Percentiles rank a stretch among this genome's conserved stretches.
These are phyloP conservation scores for Heteromurus nitidus DNA, from an alignment of 2,888 invertebrate genomes.

Conservation along the genomic window DNA sequence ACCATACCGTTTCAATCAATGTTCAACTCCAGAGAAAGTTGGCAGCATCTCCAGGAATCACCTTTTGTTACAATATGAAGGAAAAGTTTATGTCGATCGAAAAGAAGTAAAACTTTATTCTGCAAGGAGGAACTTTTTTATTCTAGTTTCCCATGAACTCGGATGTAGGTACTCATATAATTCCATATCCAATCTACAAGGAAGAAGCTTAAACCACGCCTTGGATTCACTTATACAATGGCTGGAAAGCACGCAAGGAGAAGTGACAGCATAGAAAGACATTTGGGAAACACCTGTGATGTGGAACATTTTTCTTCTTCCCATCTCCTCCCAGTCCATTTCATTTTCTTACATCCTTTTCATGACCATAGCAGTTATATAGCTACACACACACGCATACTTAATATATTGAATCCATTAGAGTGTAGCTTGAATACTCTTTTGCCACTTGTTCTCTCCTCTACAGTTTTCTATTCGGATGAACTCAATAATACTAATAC, in stretches of 20 bases:
- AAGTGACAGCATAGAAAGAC: conserved; percentile 17
- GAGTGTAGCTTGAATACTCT: neutral
- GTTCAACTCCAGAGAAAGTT: conserved; percentile 32
- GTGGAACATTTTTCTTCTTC: conserved; percentile 4
- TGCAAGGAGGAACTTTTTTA: conserved; percentile 21
- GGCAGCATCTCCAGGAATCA: conserved; percentile 21
- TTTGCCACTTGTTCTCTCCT: neutral
- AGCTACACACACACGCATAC: no score
- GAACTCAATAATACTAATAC: conserved; percentile 15
- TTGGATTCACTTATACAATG: conserved; percentile 40
- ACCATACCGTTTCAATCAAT: conserved; percentile 7
- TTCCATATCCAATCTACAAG: no score
- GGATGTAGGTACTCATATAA: neutral
- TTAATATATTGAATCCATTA: no score
- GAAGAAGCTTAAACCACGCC: conserved; percentile 23
- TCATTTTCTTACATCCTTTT: conserved; percentile 8
- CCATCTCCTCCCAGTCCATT: conserved; percentile 36
- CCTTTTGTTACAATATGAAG: conserved; percentile 13
- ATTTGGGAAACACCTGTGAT: conserved; percentile 44
- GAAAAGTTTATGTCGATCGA: conserved; percentile 14
- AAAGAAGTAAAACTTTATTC: neutral
- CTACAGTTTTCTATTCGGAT: no score
- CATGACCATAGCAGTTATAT: no score
- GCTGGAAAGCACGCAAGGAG: neutral
- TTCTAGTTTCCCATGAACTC: neutral